These are phyloP conservation scores for Myiozetetes cayanensis DNA, from an alignment of 2,113 vertebrate species.

Conservation along the genomic window DNA sequence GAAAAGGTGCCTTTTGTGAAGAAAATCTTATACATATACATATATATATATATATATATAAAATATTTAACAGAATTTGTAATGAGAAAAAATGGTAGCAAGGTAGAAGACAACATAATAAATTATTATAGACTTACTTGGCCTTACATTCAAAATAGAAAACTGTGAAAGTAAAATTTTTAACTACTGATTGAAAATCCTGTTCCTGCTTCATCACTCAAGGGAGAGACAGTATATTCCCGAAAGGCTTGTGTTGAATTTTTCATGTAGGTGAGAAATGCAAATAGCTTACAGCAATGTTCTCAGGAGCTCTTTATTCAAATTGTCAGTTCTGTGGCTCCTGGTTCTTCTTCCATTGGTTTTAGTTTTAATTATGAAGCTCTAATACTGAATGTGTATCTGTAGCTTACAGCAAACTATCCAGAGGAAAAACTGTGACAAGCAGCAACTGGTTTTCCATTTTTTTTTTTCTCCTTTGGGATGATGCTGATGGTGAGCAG, in stretches of 20 bases:
- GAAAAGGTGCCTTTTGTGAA: background rate
- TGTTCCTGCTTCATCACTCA: background rate
- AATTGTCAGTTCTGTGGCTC: background rate
- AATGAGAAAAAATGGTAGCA: background rate
- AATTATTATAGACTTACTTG: background rate
- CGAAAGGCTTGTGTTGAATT: background rate
- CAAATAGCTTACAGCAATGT: background rate
- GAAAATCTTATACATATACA: background rate
- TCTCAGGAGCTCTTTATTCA: background rate
- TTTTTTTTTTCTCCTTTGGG: background rate
- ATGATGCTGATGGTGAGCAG: background rate
- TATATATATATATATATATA: background rate
- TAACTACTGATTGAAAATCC: background rate
- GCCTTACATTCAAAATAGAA: background rate
- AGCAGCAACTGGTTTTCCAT: background rate
- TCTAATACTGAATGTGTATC: background rate
- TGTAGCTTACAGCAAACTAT: background rate
- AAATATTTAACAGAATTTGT: background rate
- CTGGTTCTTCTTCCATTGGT: background rate
- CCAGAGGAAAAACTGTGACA: background rate
- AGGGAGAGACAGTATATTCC: background rate
- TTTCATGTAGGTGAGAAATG: slow-evolving; percentile 28
- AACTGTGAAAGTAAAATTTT: background rate
- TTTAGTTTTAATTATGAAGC: background rate
- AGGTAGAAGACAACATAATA: background rate